Evolutionary conservation across 2,888 invertebrate genomes (phyloP).

Genomic region (Tinea trinotella): DNA sequence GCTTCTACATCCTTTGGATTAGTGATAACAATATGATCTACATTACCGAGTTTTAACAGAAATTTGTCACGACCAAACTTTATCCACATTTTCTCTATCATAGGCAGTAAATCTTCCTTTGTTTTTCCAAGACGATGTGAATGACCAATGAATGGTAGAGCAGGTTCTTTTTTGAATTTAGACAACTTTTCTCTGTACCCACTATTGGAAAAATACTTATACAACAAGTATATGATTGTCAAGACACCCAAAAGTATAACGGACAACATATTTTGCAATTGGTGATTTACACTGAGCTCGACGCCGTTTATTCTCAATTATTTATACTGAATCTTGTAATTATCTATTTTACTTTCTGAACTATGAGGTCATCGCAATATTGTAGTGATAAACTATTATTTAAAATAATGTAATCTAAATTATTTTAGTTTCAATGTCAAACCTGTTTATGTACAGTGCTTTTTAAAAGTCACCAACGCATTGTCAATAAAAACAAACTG

Average conservation of each 20-base stretch:
- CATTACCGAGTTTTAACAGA: not conserved
- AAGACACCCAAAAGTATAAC: not conserved
- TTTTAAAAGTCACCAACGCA: too few species aligned
- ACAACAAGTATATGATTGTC: not conserved
- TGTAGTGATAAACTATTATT: too few species aligned
- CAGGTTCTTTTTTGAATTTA: not conserved
- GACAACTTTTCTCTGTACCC: conserved; percentile 1
- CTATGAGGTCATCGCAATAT: too few species aligned
- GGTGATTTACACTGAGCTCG: not conserved
- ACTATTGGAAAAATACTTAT: not conserved
- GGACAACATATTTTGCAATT: not conserved
- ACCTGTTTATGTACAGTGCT: too few species aligned
- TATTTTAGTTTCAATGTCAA: too few species aligned
- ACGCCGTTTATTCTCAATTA: not conserved
- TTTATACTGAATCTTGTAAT: not conserved
- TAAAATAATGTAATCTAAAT: too few species aligned
- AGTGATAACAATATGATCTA: not conserved
- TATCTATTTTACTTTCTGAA: not conserved
- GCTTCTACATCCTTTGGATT: conserved; percentile 10
- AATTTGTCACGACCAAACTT: conserved; percentile 11
- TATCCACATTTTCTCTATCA: conserved; percentile 2
- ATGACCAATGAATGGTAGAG: conserved; percentile 6
- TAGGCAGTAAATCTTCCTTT: not conserved
- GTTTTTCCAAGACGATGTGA: not conserved
- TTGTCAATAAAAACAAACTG: too few species aligned